phyloP scores from a whole-genome alignment of 2,888 invertebrate genomes.

The Colletes collaris region DNA sequence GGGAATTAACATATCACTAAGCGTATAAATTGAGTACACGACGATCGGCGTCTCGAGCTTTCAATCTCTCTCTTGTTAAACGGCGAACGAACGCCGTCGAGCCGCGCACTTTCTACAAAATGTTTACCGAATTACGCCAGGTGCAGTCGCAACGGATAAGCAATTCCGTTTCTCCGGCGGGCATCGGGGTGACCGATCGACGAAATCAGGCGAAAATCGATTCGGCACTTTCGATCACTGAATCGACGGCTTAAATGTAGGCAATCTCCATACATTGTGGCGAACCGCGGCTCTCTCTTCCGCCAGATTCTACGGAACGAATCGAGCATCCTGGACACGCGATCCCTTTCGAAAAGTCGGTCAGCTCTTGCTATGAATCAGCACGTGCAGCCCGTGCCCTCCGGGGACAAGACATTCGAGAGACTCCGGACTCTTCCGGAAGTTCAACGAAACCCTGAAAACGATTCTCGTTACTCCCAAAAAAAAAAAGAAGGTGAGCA shows the following conservation, averaged over 20 bases:
- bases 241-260: slow-evolving; percentile 31
- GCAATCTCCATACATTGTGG: slow-evolving; percentile 48
- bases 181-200: slow-evolving; percentile 14
- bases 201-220: slow-evolving; percentile 24
- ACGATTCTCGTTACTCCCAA: background rate
- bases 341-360: slow-evolving; percentile 49
- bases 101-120: slow-evolving; percentile 20
- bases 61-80: slow-evolving; percentile 9
- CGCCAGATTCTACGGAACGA: slow-evolving; percentile 33
- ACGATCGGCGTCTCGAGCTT: background rate
- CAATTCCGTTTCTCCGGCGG: slow-evolving; percentile 38
- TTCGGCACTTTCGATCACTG: slow-evolving; percentile 34
- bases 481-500: background rate
- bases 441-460: background rate
- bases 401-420: slow-evolving; percentile 9
- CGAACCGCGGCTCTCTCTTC: slow-evolving; percentile 43
- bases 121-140: slow-evolving; percentile 33
- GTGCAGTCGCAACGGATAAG: slow-evolving; percentile 21
- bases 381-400: slow-evolving; percentile 25
- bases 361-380: slow-evolving; percentile 43
- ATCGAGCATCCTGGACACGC: slow-evolving; percentile 51
- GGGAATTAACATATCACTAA: slow-evolving; percentile 20
- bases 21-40: background rate
- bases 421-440: background rate
- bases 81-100: background rate